Base-by-base conservation (phyloP, 1,140 invertebrate genomes). In the Varroa destructor region DNA sequence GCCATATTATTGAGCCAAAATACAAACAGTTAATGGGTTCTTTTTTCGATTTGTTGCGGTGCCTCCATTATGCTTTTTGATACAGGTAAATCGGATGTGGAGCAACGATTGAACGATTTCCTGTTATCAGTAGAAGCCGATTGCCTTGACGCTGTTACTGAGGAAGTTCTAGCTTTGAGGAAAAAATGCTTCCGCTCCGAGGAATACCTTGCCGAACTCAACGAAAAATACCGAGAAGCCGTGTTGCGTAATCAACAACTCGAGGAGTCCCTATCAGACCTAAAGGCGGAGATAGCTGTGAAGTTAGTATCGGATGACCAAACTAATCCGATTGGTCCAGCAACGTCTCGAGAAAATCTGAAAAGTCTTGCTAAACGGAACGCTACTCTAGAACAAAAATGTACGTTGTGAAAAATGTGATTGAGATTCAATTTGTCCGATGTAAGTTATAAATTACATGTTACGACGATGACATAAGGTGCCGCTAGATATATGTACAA, bases 161-260 rank as follows among this genome's bases (percentile, higher is more conserved):
- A 67, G 8, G 61, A 67, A 40, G 10, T 67, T 40, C 12, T 1
- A 1, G 2, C 12, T 43, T 46, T 67, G 10, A 12, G 61, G 3
- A 67, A 67, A 8, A 67, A 67, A 40, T 67, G 61, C 8, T n/a
- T 46, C 36, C 61, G 61, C 12, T 67, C 12, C 12, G 61, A 67
- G 37, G 61, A 67, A 46, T 67, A 67, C 40, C 61, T 67, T 37
- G 61, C 61, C 8, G 61, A 67, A 67, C 61, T 67, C 61, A 67
- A 67, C 46, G 61, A 67, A 67, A 40, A 46, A 14, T 67, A 67
- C 61, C 61, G 61, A 8, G 46, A 67, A 14, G 61, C 61, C 2
- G 61, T 43, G 12, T 37, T 67, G 10, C 14, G 37, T 12, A 67
- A 67, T 8, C 40, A 67, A 40, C 12, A 67, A 12, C 61, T 67